phyloP scores from a whole-genome alignment of 2,888 invertebrate species.

The Tachina grossa region DNA sequence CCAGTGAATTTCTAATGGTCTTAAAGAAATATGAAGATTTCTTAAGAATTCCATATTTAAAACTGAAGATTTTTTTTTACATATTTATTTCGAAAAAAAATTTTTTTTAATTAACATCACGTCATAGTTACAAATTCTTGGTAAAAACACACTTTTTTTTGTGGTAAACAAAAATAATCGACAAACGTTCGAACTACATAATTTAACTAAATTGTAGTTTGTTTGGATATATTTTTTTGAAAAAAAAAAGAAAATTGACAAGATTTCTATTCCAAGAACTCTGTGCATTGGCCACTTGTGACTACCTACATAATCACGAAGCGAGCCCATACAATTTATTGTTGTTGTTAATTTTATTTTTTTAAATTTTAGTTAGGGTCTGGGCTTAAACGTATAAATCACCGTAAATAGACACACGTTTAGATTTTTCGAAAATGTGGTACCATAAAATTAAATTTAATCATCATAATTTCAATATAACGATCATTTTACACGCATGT shows the following conservation, averaged over 20 bases:
- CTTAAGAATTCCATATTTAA: slow-evolving; percentile 22
- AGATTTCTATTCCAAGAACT: slow-evolving; percentile 56
- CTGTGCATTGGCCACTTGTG: slow-evolving; percentile 15
- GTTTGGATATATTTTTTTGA: slow-evolving; percentile 12
- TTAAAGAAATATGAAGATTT: slow-evolving; percentile 19
- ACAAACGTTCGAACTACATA: slow-evolving; percentile 46
- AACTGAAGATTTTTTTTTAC: not conserved
- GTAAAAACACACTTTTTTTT: slow-evolving; percentile 17
- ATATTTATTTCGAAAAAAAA: slow-evolving; percentile 11
- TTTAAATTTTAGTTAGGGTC: slow-evolving; percentile 40
- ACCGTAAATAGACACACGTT: slow-evolving; percentile 61
- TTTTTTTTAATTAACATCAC: slow-evolving; percentile 38
- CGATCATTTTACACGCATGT: slow-evolving; percentile 67
- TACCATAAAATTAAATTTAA: slow-evolving; percentile 54
- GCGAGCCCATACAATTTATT: slow-evolving; percentile 3
- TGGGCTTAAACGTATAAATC: slow-evolving; percentile 66
- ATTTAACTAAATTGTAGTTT: slow-evolving; percentile 45
- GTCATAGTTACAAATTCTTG: slow-evolving; percentile 28
- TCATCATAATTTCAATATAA: slow-evolving; percentile 66
- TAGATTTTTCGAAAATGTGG: slow-evolving; percentile 40
- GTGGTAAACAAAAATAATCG: slow-evolving; percentile 4
- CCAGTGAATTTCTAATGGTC: not conserved
- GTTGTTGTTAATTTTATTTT: not conserved
- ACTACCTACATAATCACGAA: not conserved
- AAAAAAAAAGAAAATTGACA: not conserved